A percentile compares a stretch with the other conserved stretches of the same genome.
These are phyloP conservation scores for Odontamblyopus rebecca DNA, from an alignment of 2,797 vertebrate genomes.

Conservation along the genomic window DNA sequence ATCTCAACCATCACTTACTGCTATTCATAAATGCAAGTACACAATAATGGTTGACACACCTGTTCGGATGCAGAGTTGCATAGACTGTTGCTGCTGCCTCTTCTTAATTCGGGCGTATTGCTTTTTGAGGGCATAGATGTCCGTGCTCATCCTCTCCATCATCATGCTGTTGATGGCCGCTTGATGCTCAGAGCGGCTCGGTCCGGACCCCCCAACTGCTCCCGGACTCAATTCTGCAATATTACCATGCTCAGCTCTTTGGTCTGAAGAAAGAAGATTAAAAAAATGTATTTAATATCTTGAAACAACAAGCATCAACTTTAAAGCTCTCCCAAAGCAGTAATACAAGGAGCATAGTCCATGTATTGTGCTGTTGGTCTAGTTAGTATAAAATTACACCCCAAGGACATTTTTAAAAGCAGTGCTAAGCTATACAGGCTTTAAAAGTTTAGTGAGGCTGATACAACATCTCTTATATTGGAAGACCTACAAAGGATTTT, in stretches of 20 bases:
- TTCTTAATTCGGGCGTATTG: slow-evolving; percentile 93
- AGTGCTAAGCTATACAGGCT: neutral
- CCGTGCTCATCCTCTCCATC: slow-evolving; percentile 98
- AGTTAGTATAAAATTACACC: neutral
- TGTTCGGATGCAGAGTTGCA: slow-evolving; percentile 91
- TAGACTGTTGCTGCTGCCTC: slow-evolving; percentile 93
- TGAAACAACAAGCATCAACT: neutral
- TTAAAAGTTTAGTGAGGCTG: neutral
- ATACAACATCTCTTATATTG: neutral
- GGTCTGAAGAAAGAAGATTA: slow-evolving; percentile 71
- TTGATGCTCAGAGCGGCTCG: slow-evolving; percentile 85
- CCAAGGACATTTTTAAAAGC: neutral
- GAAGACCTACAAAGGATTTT: slow-evolving; percentile 22
- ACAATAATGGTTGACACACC: slow-evolving; percentile 67
- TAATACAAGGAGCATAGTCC: neutral
- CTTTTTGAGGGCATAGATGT: slow-evolving; percentile 91
- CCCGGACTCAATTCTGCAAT: slow-evolving; percentile 95
- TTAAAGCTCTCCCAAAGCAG: neutral
- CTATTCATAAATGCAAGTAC: neutral
- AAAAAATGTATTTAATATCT: neutral
- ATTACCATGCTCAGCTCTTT: slow-evolving; percentile 84
- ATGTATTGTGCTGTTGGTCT: neutral
- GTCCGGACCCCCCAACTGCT: slow-evolving; percentile 75
- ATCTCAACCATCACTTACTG: neutral
- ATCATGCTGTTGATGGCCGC: slow-evolving; percentile 98